Conservation (phyloP, 2,113 vertebrate genomes). For the Parus major region DNA sequence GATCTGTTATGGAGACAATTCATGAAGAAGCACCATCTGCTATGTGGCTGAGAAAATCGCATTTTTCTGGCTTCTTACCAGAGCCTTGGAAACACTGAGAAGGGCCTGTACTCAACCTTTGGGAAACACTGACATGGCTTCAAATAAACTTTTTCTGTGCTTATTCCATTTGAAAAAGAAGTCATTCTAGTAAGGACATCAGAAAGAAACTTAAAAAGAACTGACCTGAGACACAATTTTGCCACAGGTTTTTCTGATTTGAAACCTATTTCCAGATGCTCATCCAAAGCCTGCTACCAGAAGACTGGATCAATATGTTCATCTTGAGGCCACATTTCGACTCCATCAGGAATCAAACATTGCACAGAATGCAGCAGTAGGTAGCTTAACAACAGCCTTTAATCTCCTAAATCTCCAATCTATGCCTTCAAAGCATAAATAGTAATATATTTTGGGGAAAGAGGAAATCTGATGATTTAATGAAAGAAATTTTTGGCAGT, state of each 20-base stretch:
- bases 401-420: not conserved
- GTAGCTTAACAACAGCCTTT: not conserved
- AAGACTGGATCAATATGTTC: not conserved
- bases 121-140: not conserved
- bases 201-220: not conserved
- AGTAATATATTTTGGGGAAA: not conserved
- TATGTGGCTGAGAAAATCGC: not conserved
- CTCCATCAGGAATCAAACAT: not conserved
- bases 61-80: not conserved
- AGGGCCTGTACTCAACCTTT: not conserved
- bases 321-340: not conserved
- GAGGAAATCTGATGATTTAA: not conserved
- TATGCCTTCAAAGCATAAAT: not conserved
- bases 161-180: not conserved
- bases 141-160: not conserved
- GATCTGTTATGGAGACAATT: not conserved
- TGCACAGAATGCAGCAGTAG: not conserved
- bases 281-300: not conserved
- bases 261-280: not conserved
- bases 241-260: not conserved
- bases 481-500: not conserved
- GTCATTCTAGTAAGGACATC: not conserved
- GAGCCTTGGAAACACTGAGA: not conserved
- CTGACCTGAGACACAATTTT: not conserved
- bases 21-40: not conserved